phyloP scores from a whole-genome alignment of 2,888 invertebrate species.

The Metacarcinus magister region DNA sequence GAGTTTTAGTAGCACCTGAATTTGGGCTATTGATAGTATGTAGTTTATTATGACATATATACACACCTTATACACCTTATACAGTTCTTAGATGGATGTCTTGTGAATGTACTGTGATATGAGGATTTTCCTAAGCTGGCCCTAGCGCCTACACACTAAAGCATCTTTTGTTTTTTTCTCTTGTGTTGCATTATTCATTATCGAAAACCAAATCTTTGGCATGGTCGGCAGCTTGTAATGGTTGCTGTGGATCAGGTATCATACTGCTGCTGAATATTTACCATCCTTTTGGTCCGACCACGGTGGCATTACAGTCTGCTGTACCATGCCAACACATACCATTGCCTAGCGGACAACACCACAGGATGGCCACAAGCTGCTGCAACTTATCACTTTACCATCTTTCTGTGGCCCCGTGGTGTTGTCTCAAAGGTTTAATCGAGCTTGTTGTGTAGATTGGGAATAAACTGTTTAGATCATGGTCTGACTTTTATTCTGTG shows the following conservation, averaged over 20 bases:
- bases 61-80: constrained; percentile 65
- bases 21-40: constrained; percentile 43
- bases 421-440: constrained; percentile 52
- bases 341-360: constrained; percentile 28
- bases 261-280: constrained; percentile 71
- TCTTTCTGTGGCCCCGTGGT: constrained; percentile 56
- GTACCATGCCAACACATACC: constrained; percentile 59
- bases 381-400: constrained; percentile 62
- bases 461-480: constrained; percentile 77
- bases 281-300: constrained; percentile 67
- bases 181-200: constrained; percentile 79
- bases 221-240: constrained; percentile 54
- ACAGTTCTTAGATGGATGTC: constrained; percentile 47
- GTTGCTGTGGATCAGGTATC: constrained; percentile 49
- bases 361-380: constrained; percentile 66
- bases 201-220: constrained; percentile 60
- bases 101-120: constrained; percentile 81
- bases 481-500: constrained; percentile 48
- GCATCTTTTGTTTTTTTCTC: constrained; percentile 73
- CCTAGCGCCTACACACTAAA: constrained; percentile 70
- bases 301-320: constrained; percentile 43
- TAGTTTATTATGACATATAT: constrained; percentile 64
- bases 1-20: constrained; percentile 60
- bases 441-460: constrained; percentile 82
- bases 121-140: constrained; percentile 71